phyloP scores from a whole-genome alignment of 2,113 vertebrate genomes.

The Puffinus mauretanicus region DNA sequence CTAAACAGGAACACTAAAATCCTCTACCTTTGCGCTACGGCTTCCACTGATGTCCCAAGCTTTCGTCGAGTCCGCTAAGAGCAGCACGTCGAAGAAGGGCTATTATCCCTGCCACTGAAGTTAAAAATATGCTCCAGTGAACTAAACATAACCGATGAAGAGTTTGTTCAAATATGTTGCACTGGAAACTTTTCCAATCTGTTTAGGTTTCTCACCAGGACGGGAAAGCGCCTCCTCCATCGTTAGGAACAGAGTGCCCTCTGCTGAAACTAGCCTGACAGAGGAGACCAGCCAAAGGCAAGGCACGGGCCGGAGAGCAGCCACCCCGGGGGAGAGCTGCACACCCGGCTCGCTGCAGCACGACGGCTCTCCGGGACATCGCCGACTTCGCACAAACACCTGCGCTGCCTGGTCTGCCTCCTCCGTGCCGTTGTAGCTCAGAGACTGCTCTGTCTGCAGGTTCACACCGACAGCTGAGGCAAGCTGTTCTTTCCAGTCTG shows the following conservation, averaged over 20 bases:
- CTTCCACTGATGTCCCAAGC: neutral
- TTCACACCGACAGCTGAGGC: neutral
- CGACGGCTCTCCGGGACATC: fast-evolving
- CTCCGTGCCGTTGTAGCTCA: fast-evolving
- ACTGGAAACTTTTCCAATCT: slow-evolving; percentile 51
- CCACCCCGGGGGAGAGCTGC: neutral
- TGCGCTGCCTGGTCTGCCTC: neutral
- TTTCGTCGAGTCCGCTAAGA: neutral
- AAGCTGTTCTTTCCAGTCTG: neutral
- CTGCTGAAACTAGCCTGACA: neutral
- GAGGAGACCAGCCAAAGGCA: neutral
- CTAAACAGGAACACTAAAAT: neutral
- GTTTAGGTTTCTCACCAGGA: slow-evolving; percentile 17
- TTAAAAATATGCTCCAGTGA: slow-evolving; percentile 46
- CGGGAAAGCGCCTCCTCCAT: neutral
- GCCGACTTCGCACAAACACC: fast-evolving
- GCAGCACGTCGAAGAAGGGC: neutral
- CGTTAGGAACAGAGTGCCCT: slow-evolving; percentile 38
- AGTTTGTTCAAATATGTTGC: slow-evolving; percentile 49
- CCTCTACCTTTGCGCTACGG: neutral
- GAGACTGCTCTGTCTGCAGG: fast-evolving
- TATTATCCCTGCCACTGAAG: slow-evolving; percentile 18
- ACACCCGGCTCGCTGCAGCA: neutral
- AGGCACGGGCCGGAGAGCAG: neutral
- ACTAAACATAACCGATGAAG: slow-evolving; percentile 61